Conservation (phyloP, 2,113 vertebrate species). For the Ascaphus truei region DNA sequence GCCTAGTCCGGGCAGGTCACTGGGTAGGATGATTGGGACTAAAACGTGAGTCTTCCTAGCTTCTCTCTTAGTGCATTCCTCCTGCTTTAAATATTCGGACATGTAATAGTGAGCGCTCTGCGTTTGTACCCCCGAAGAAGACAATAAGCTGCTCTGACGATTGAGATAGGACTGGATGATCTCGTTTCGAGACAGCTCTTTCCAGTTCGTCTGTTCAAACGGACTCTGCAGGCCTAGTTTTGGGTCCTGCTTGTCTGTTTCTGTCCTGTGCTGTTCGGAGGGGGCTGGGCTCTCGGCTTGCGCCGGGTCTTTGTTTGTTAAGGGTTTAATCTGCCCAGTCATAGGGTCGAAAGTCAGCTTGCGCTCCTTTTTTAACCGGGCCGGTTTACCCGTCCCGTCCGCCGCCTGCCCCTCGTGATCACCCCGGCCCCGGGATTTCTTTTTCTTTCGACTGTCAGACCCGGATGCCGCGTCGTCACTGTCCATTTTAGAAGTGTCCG, state of each 20-base stretch:
- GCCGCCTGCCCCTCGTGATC: constrained; percentile 67
- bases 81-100: constrained; percentile 82
- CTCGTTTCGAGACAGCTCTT: constrained; percentile 84
- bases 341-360: constrained; percentile 86
- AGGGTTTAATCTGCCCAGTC: constrained; percentile 83
- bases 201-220: constrained; percentile 90
- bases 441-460: constrained; percentile 76
- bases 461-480: constrained; percentile 62
- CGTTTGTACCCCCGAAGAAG: constrained; percentile 75
- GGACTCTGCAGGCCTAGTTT: constrained; percentile 71
- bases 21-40: constrained; percentile 60
- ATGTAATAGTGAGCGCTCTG: constrained; percentile 79
- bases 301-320: constrained; percentile 71
- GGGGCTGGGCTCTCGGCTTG: constrained; percentile 58
- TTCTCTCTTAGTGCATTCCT: constrained; percentile 69
- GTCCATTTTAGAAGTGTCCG: constrained; percentile 61
- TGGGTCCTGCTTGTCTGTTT: constrained; percentile 65
- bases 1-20: constrained; percentile 76
- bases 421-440: constrained; percentile 76
- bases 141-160: constrained; percentile 86
- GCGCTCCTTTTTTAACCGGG: constrained; percentile 91
- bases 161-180: constrained; percentile 91
- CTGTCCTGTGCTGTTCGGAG: constrained; percentile 74
- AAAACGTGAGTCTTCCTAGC: constrained; percentile 70
- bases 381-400: constrained; percentile 73